These are phyloP conservation scores for Antrozous pallidus DNA, from an alignment of 2,797 vertebrate species.

Conservation along the genomic window DNA sequence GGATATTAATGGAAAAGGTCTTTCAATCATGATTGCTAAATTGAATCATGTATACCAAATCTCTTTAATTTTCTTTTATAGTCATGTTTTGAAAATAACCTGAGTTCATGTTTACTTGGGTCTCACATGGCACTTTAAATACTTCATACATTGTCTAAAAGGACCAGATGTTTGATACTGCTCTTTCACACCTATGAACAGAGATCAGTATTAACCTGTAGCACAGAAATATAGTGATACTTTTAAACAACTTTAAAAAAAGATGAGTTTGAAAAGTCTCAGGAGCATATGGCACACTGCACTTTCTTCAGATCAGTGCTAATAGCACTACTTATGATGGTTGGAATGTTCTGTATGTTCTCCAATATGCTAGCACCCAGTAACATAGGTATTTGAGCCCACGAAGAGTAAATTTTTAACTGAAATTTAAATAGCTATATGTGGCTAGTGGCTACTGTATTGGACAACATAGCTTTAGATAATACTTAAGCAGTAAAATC, in stretches of 20 bases:
- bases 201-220: background rate
- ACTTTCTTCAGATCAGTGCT: background rate
- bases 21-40: background rate
- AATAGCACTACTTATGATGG: background rate
- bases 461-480: slow-evolving; percentile 7
- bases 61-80: slow-evolving; percentile 21
- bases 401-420: background rate
- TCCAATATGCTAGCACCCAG: background rate
- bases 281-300: background rate
- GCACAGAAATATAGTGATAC: background rate
- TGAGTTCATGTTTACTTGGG: slow-evolving; percentile 45
- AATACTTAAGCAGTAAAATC: background rate
- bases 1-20: background rate
- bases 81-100: slow-evolving; percentile 5
- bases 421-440: background rate
- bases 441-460: background rate
- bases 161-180: background rate
- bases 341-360: background rate
- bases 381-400: background rate
- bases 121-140: background rate
- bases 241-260: background rate
- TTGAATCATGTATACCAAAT: background rate
- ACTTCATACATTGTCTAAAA: slow-evolving; percentile 44
- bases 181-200: slow-evolving; percentile 10
- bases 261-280: background rate